phyloP scores from a whole-genome alignment of 2,797 vertebrate species.

The Lepus oiostolus region DNA sequence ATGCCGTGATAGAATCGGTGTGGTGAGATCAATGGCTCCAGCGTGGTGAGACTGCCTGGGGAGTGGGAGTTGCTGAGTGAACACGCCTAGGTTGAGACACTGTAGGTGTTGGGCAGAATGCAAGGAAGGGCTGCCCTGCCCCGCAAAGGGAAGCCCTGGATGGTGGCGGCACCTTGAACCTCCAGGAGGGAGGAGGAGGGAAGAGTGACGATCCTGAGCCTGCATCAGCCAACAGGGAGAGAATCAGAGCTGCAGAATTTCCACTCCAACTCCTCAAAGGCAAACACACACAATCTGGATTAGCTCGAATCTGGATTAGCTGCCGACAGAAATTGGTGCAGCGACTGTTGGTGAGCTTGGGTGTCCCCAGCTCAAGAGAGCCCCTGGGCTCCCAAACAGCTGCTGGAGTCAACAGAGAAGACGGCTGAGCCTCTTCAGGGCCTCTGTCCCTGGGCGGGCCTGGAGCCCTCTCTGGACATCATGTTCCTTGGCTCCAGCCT shows the following conservation, averaged over 20 bases:
- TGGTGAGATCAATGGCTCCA: neutral
- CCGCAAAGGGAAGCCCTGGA: neutral
- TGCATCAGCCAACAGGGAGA: neutral
- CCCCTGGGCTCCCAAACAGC: neutral
- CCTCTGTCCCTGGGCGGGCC: neutral
- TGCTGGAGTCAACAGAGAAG: neutral
- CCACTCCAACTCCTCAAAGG: neutral
- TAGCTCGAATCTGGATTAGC: neutral
- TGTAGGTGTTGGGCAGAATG: neutral
- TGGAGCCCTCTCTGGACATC: neutral
- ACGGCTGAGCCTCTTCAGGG: neutral
- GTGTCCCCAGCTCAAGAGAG: neutral
- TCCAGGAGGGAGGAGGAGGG: neutral
- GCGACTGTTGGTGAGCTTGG: neutral
- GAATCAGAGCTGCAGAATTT: neutral
- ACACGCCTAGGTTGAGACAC: neutral
- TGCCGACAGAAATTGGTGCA: neutral
- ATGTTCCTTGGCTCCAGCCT: neutral
- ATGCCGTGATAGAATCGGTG: neutral
- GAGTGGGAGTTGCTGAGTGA: neutral
- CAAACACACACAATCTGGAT: accelerated
- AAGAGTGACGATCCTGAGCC: neutral
- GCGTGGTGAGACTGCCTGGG: neutral
- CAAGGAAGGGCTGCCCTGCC: neutral
- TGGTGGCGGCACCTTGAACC: neutral